Evolutionary conservation across 2,113 vertebrate genomes (phyloP).

Genomic region (Ptychochromis oligacanthus): DNA sequence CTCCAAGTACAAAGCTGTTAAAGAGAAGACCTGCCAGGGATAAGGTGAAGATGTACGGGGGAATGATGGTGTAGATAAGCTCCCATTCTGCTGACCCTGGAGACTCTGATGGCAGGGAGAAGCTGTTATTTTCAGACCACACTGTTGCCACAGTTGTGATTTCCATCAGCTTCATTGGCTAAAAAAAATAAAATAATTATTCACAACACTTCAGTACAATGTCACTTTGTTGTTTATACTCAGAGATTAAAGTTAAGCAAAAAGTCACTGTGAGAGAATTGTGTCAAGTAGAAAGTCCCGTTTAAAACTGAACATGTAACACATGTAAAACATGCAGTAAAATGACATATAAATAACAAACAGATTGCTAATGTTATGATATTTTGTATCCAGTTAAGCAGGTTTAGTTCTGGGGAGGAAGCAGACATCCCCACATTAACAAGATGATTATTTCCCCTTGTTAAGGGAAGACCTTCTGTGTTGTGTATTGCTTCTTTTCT

Average conservation of each 20-base stretch:
- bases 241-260: not conserved
- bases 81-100: slow-evolving; percentile 54
- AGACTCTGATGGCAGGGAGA: slow-evolving; percentile 5
- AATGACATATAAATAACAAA: not conserved
- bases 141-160: not conserved
- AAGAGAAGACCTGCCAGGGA: slow-evolving; percentile 82
- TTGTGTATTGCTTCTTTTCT: not conserved
- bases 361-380: not conserved
- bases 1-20: slow-evolving; percentile 86
- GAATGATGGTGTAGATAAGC: slow-evolving; percentile 73
- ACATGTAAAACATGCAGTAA: not conserved
- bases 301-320: not conserved
- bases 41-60: slow-evolving; percentile 86
- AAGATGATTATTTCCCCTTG: not conserved
- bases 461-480: not conserved
- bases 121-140: slow-evolving; percentile 55
- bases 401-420: not conserved
- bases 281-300: not conserved
- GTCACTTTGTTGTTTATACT: not conserved
- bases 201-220: not conserved
- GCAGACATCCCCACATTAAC: not conserved
- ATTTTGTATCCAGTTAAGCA: not conserved
- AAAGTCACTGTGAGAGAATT: not conserved
- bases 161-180: slow-evolving; percentile 48
- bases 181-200: not conserved